Conservation (phyloP, 2,888 invertebrate species). For the Andrena marginata region DNA sequence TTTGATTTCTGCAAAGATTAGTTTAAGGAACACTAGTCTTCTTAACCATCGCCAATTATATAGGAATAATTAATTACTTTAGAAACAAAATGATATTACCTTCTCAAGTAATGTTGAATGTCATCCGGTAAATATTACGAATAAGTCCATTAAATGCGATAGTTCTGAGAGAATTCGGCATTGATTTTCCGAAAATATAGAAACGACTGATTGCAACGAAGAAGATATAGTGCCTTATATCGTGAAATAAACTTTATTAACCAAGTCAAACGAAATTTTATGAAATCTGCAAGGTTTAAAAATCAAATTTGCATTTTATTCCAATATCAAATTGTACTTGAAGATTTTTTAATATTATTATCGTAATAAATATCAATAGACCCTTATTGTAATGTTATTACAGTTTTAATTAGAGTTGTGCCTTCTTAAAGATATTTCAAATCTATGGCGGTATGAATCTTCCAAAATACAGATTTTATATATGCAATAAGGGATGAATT, state of each 20-base stretch:
- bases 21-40: constrained; percentile 66
- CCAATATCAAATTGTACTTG: constrained; percentile 67
- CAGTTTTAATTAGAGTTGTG: constrained; percentile 32
- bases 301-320: constrained; percentile 46
- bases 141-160: constrained; percentile 4
- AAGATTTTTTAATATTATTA: constrained; percentile 56
- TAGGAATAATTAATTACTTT: constrained; percentile 42
- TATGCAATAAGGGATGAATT: constrained; percentile 30
- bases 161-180: neutral
- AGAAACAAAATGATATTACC: constrained; percentile 41
- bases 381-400: constrained; percentile 27
- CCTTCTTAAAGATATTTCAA: constrained; percentile 36
- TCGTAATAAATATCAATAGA: constrained; percentile 34
- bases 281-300: constrained; percentile 31
- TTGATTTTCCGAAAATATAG: constrained; percentile 37
- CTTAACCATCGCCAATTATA: constrained; percentile 47
- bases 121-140: constrained; percentile 10
- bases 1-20: constrained; percentile 39
- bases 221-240: constrained; percentile 71
- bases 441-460: constrained; percentile 22
- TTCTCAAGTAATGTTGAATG: constrained; percentile 29
- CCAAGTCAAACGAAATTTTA: constrained; percentile 51
- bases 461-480: constrained; percentile 19
- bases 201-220: constrained; percentile 71
- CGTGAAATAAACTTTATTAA: constrained; percentile 39